Evolutionary conservation across 2,888 invertebrate species (phyloP).

Genomic region (Euclidia mi): DNA sequence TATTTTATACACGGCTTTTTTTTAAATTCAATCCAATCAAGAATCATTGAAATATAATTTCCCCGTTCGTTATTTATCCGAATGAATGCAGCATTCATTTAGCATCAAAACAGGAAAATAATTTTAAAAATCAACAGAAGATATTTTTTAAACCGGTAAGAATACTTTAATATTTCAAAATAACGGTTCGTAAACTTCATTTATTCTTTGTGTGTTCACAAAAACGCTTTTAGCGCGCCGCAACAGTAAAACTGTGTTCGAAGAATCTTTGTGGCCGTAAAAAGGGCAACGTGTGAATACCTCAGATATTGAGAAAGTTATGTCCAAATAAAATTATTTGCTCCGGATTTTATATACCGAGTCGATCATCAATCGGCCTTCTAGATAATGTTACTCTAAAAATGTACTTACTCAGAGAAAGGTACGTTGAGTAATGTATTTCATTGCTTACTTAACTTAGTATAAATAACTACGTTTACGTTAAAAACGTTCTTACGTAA

Average conservation of each 20-base stretch:
- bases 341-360: constrained; percentile 61
- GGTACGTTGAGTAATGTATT: not conserved
- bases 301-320: constrained; percentile 62
- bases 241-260: constrained; percentile 71
- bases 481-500: not conserved
- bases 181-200: constrained; percentile 74
- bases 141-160: constrained; percentile 12
- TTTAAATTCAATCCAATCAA: not conserved
- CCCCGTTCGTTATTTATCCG: not conserved
- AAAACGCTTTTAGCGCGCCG: constrained; percentile 72
- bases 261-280: constrained; percentile 73
- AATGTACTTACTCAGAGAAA: not conserved
- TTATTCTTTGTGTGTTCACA: constrained; percentile 76
- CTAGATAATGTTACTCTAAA: not conserved
- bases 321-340: constrained; percentile 60
- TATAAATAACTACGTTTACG: not conserved
- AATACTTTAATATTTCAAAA: constrained; percentile 58
- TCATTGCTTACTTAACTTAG: not conserved
- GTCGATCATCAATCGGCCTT: constrained; percentile 27
- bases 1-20: not conserved
- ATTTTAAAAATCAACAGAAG: constrained; percentile 27
- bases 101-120: constrained; percentile 31
- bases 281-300: constrained; percentile 70
- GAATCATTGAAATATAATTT: not conserved
- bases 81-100: not conserved